Percentiles rank a stretch among this genome's conserved stretches.
Conservation (phyloP, 2,113 vertebrate genomes). For the Urocolius indicus region DNA sequence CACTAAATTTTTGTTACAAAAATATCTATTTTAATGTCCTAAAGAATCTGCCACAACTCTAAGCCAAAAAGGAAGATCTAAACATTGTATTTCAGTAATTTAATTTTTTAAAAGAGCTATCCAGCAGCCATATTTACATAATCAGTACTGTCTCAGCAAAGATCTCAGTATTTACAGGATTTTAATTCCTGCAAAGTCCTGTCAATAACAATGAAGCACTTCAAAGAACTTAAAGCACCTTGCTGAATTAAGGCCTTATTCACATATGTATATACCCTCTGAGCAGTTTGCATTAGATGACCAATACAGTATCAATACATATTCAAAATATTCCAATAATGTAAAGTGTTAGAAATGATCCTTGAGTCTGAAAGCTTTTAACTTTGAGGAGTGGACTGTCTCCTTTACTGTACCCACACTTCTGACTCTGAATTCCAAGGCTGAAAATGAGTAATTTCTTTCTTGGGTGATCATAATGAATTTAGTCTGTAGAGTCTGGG, state of each 20-base stretch:
- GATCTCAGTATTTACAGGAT: not conserved
- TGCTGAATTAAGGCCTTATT: not conserved
- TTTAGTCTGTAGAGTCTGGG: not conserved
- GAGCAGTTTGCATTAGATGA: constrained; percentile 30
- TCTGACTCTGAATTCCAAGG: not conserved
- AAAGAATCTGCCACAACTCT: constrained; percentile 46
- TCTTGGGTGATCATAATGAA: not conserved
- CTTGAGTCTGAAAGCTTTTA: not conserved
- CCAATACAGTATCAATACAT: constrained; percentile 27
- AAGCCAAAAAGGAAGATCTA: constrained; percentile 36
- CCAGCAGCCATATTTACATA: not conserved
- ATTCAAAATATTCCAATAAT: constrained; percentile 20
- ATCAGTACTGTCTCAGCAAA: not conserved
- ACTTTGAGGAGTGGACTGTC: not conserved
- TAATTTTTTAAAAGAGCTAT: constrained; percentile 8
- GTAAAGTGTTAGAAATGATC: not conserved
- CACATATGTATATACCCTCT: not conserved
- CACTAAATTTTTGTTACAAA: constrained; percentile 57
- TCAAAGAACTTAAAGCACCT: not conserved
- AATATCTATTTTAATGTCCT: constrained; percentile 46
- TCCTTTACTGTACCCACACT: not conserved
- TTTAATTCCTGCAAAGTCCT: not conserved
- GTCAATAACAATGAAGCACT: not conserved
- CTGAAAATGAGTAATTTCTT: not conserved
- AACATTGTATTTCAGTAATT: constrained; percentile 22